These are phyloP conservation scores for Sinocyclocheilus grahami DNA, from an alignment of 2,113 vertebrate species.

Conservation along the genomic window DNA sequence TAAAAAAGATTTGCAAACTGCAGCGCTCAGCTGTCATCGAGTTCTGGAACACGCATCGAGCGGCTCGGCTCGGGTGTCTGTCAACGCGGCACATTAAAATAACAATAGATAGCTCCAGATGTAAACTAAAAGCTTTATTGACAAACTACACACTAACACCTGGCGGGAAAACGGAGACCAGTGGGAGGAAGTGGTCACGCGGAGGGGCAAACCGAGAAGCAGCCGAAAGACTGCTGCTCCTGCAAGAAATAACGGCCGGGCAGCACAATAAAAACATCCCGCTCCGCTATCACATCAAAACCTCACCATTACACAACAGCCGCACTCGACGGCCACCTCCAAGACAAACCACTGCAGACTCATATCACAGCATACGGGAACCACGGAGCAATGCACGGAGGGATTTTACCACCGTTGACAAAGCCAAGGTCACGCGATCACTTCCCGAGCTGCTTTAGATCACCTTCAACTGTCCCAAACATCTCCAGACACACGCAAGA, in stretches of 20 bases:
- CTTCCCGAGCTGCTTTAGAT: too few relatives aligned
- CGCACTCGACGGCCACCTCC: neutral
- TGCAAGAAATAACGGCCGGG: neutral
- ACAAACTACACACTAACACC: slow-evolving; percentile 67
- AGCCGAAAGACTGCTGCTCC: slow-evolving; percentile 34
- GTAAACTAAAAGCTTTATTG: slow-evolving; percentile 84
- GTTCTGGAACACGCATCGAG: slow-evolving; percentile 59
- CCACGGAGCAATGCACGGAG: too few relatives aligned
- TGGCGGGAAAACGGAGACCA: slow-evolving; percentile 60
- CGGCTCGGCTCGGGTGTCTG: slow-evolving; percentile 65
- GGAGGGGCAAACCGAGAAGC: slow-evolving; percentile 34
- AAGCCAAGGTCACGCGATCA: too few relatives aligned
- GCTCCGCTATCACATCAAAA: neutral
- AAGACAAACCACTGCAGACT: too few relatives aligned
- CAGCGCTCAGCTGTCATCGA: slow-evolving; percentile 63
- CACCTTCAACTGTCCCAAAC: too few relatives aligned
- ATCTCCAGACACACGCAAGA: too few relatives aligned
- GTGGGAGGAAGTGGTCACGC: neutral
- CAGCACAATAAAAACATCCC: neutral
- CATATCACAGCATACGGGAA: too few relatives aligned
- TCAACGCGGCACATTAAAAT: slow-evolving; percentile 66
- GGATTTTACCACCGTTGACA: too few relatives aligned
- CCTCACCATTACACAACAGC: neutral
- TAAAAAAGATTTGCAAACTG: slow-evolving; percentile 61
- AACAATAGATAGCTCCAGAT: slow-evolving; percentile 72